Evolutionary conservation across 2,888 invertebrate genomes (phyloP).

Genomic region (Rhopalosiphum nymphaeae): DNA sequence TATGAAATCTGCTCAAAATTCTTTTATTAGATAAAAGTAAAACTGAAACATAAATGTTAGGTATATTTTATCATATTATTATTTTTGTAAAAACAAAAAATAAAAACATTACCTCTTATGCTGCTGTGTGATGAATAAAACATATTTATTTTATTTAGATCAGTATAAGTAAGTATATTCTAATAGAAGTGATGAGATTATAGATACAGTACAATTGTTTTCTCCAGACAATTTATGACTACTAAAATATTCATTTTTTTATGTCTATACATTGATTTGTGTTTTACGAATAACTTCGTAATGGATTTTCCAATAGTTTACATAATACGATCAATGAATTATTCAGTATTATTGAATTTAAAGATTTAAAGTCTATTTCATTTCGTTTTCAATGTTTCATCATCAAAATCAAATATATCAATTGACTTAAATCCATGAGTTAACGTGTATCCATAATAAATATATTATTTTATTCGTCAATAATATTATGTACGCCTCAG

Average conservation of each 20-base stretch:
- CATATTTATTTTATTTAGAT: constrained; percentile 16
- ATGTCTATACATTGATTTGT: background rate
- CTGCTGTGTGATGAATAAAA: background rate
- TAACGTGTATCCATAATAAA: background rate
- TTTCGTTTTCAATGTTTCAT: background rate
- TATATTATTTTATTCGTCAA: background rate
- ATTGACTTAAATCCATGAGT: background rate
- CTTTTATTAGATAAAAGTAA: background rate
- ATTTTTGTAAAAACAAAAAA: constrained; percentile 10
- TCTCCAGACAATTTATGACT: background rate
- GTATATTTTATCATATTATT: background rate
- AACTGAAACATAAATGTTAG: background rate
- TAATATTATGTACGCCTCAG: background rate
- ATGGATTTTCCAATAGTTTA: background rate
- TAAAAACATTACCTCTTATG: background rate
- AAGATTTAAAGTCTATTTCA: background rate
- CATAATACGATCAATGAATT: background rate
- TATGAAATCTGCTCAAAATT: background rate
- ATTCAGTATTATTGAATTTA: constrained; percentile 13
- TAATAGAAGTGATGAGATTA: background rate
- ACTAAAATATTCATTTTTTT: constrained; percentile 32
- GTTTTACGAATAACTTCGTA: background rate
- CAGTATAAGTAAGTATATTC: background rate
- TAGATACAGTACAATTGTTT: background rate
- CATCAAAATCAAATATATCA: background rate